Base-by-base conservation (phyloP, 2,113 vertebrate genomes). In the Gadus chalcogrammus region DNA sequence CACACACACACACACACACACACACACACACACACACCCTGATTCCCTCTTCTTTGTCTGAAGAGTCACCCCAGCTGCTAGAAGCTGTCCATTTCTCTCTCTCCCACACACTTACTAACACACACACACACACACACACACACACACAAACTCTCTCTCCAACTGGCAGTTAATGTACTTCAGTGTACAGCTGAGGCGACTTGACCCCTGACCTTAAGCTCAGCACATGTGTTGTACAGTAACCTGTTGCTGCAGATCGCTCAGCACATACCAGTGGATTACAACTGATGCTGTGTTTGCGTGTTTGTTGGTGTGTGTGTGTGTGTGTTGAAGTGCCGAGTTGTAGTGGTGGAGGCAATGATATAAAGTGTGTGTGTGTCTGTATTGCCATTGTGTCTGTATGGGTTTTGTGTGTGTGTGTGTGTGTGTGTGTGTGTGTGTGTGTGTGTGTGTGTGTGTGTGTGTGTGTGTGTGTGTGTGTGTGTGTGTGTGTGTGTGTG, bases 201-300 rank as follows among this genome's bases (percentile, higher is more conserved):
- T 73, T 84, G 72, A 85, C 79, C 82, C 83, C 66, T 76, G 77
- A 86, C 85, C 42, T 9, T 11, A 13, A 13, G 64, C 1, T 1
- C 70, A 68, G 53, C 67, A 71, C 84, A 86, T 74, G 78, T 84
- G 80, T 81, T 3, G 64, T 35, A 52, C 80, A 71, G 53, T 15
- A 80, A 81, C 56, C 83, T 88, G 82, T 85, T 77, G 82, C 75
- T 77, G 78, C 76, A 75, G 77, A 76, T 70, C 77, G 72, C 74
- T 76, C 73, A 76, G 69, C n/a, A 42, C 78, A 84, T 81, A 69
- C 78, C 81, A 61, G 71, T 78, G 79, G 73, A 85, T 84, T 80
- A 84, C 42, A 74, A 61, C 58, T 69, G 78, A n/a, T 64, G 63
- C 31, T 73, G 73, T 55, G 61, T 74, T 31, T 70, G 24, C 60